Percentiles rank a stretch among this genome's conserved stretches.
Conservation (phyloP, 2,797 vertebrate species). For the Antennarius maculatus region DNA sequence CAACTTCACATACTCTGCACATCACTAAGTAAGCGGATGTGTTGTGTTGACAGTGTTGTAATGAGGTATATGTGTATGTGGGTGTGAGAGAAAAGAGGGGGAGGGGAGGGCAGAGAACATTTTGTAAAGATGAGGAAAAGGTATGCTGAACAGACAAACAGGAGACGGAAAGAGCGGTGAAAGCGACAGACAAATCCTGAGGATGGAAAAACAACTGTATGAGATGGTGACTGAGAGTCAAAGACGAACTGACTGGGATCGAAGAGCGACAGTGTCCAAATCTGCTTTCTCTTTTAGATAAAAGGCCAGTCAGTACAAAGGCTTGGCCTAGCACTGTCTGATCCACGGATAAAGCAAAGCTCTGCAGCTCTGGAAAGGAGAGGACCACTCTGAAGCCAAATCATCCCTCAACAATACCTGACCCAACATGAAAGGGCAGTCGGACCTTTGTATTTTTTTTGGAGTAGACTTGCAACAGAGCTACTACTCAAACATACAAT, state of each 20-base stretch:
- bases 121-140: conserved; percentile 27
- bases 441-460: conserved; percentile 70
- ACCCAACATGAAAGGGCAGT: conserved; percentile 73
- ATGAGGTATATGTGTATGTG: conserved; percentile 33
- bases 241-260: conserved; percentile 63
- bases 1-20: conserved; percentile 50
- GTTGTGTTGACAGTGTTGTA: conserved; percentile 53
- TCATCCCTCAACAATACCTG: conserved; percentile 72
- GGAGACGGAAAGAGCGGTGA: conserved; percentile 24
- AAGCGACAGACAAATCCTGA: conserved; percentile 48
- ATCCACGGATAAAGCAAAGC: conserved; percentile 77
- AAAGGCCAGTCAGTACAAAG: conserved; percentile 75
- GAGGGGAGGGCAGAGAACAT: conserved; percentile 19
- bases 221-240: conserved; percentile 51
- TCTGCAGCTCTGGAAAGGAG: conserved; percentile 68
- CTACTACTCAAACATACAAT: conserved; percentile 26
- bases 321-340: conserved; percentile 65
- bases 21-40: conserved; percentile 58
- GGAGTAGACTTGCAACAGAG: conserved; percentile 63
- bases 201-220: conserved; percentile 34
- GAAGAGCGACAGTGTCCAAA: conserved; percentile 70
- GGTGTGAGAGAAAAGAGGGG: background rate
- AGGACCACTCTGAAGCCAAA: conserved; percentile 69
- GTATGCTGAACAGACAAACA: conserved; percentile 46
- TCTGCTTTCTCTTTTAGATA: conserved; percentile 68